Base-by-base conservation (phyloP, 23 tunicate genomes). In the Diplosoma virens region DNA sequence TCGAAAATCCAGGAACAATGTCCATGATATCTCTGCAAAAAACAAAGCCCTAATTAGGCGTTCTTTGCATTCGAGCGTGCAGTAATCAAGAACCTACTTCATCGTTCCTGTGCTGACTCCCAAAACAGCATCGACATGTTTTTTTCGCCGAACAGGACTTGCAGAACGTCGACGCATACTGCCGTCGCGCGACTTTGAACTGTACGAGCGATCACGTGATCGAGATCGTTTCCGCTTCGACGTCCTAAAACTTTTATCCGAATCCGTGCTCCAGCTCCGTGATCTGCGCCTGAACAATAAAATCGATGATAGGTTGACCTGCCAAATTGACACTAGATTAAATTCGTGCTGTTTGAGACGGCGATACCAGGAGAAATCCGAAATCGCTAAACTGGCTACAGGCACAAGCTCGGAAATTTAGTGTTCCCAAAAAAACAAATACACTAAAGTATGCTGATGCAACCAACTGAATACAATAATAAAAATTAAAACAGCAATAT, bases 1-100 rank as follows among this genome's bases (percentile, higher is more conserved):
- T 77, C 50, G 90, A 84, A 67, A 84, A 84, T 41, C 90, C 90
- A 1, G 90, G 90, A 3, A 77, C 54, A 3, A 84, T 78, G 25
- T 84, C 90, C 78, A 84, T 68, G 20, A 84, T 83, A 58, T 84
- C 90, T 37, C 78, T 84, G 72, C 9, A 72, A 64, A 56, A 56
- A 21, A 56, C 64, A 21, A 56, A 56, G 64, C 64, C 25, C 25
- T 11, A 9, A 9, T 56, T 16, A 9, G 22, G 25, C 5, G 22
- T 56, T 6, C 22, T 56, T 16, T 9, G 52, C 11, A 45, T 9
- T 18, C 64, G 64, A 56, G 24, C 25, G 36, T 25, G 32, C 3
- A 35, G 14, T 36, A 37, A 36, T 9, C 7, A 3, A 11, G 6
- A 21, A 21, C 87, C 47, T 82, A 73, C 81, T 82, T 82, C 53